A percentile compares a stretch with the other conserved stretches of the same genome.
These are phyloP conservation scores for Drosophila nigritarsus DNA, from an alignment of 2,888 invertebrate genomes.

Conservation along the genomic window DNA sequence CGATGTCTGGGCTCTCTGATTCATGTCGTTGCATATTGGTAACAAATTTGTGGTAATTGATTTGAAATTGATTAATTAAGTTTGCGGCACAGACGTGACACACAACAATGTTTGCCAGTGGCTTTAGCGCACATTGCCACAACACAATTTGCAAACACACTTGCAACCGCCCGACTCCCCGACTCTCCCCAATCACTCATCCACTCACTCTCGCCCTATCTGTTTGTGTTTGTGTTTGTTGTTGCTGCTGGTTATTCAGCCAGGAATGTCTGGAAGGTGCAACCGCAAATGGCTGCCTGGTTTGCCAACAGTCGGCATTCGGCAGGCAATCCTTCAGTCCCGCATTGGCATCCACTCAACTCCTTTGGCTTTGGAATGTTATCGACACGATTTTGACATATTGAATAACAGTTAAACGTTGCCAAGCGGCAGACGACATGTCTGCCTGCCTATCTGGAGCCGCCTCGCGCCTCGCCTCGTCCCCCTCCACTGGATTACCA, in stretches of 20 bases:
- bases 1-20: slow-evolving; percentile 50
- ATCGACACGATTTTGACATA: slow-evolving; percentile 82
- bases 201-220: background rate
- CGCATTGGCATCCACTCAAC: slow-evolving; percentile 2
- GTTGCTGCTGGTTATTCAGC: slow-evolving; percentile 28
- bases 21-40: slow-evolving; percentile 81
- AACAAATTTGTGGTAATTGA: slow-evolving; percentile 82
- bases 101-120: slow-evolving; percentile 35
- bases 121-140: slow-evolving; percentile 45
- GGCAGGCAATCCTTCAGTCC: slow-evolving; percentile 23
- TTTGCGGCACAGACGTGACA: slow-evolving; percentile 39
- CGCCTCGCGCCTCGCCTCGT: slow-evolving; percentile 1
- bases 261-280: slow-evolving; percentile 38
- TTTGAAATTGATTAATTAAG: slow-evolving; percentile 82
- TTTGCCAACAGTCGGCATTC: slow-evolving; percentile 19
- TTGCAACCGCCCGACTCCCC: background rate
- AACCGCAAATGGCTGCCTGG: slow-evolving; percentile 68
- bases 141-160: slow-evolving; percentile 4
- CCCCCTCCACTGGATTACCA: background rate
- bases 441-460: slow-evolving; percentile 36
- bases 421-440: slow-evolving; percentile 62
- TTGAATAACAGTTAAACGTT: slow-evolving; percentile 79
- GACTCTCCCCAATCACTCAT: background rate
- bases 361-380: slow-evolving; percentile 52
- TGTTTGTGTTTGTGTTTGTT: background rate